Evolutionary conservation across 2,888 invertebrate species (phyloP).

Genomic region (Eurytoma californica): DNA sequence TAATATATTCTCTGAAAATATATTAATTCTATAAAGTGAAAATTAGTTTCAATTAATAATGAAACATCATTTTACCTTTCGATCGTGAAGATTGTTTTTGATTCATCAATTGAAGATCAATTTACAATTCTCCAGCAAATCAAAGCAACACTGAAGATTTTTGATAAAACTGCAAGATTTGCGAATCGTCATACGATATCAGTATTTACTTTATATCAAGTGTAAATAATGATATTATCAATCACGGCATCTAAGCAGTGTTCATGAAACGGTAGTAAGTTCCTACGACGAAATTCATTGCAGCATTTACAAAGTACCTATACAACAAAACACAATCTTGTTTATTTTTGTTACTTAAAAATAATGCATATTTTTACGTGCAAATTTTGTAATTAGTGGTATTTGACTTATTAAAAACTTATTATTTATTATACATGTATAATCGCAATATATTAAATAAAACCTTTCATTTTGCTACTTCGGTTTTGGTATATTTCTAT

Average conservation of each 20-base stretch:
- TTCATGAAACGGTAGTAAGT: slow-evolving; percentile 51
- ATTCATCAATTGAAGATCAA: slow-evolving; percentile 47
- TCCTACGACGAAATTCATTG: slow-evolving; percentile 38
- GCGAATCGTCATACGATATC: not conserved
- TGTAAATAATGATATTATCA: slow-evolving; percentile 33
- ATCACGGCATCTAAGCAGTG: slow-evolving; percentile 37
- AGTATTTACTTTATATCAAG: not conserved
- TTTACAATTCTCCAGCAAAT: not conserved
- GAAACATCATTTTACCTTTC: not conserved
- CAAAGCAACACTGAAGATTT: slow-evolving; percentile 46
- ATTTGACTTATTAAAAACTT: too few relatives aligned
- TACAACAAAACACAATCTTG: not conserved
- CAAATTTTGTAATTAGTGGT: too few relatives aligned
- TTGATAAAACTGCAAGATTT: not conserved
- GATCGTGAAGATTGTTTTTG: slow-evolving; percentile 28
- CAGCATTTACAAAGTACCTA: slow-evolving; percentile 25
- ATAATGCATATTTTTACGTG: too few relatives aligned
- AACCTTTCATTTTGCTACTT: not conserved
- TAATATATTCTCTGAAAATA: not conserved
- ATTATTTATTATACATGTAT: not conserved
- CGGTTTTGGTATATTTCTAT: too few relatives aligned
- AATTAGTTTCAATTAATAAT: not conserved
- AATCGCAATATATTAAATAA: slow-evolving; percentile 1
- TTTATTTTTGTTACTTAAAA: too few relatives aligned
- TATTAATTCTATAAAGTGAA: not conserved